Base-by-base conservation (phyloP, 2,888 invertebrate genomes). In the Scaptodrosophila latifasciaeformis region DNA sequence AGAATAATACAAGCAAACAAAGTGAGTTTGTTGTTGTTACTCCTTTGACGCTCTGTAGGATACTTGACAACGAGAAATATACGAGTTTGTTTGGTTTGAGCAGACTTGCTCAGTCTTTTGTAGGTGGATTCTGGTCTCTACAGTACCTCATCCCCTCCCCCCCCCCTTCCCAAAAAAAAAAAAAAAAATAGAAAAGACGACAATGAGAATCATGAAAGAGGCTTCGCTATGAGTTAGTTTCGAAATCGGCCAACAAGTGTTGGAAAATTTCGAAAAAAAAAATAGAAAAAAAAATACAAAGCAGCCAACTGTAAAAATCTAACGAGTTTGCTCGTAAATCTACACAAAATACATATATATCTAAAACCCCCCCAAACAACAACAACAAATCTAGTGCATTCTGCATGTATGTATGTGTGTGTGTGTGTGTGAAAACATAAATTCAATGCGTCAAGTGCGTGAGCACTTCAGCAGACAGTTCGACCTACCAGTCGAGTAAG, bases 371-470 rank as follows among this genome's bases (percentile, higher is more conserved):
- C n/a, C n/a, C n/a, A n/a, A n/a, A n/a, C n/a, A n/a, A n/a, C n/a
- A n/a, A n/a, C 24, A 48, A 50, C 17, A 9, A 18, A 19, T 37
- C 15, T 19, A 47, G 47, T 34, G 53, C 53, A 42, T 47, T 39
- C 21, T 40, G 39, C 2, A 24, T n/a, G 17, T 13, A 37, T 35
- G 35, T 35, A 35, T n/a, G 57, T 35, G 48, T 30, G 29, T 29
- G 10, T 7, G 29, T 7, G 29, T n/a, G n/a, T n/a, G n/a, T 49
- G 31, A 49, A 50, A 43, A 54, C 65, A 65, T 65, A 67, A 65
- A 65, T 65, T 59, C 67, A 62, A 52, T 52, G 59, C 65, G 67
- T 59, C 67, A 59, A 65, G 67, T 62, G 66, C 13, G 34, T 34
- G 3, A 24, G 24, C 24, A 7, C 4, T 3, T 7, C 24, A 24